Base-by-base conservation (phyloP, 2,888 invertebrate genomes). In the Eupithecia centaureata region DNA sequence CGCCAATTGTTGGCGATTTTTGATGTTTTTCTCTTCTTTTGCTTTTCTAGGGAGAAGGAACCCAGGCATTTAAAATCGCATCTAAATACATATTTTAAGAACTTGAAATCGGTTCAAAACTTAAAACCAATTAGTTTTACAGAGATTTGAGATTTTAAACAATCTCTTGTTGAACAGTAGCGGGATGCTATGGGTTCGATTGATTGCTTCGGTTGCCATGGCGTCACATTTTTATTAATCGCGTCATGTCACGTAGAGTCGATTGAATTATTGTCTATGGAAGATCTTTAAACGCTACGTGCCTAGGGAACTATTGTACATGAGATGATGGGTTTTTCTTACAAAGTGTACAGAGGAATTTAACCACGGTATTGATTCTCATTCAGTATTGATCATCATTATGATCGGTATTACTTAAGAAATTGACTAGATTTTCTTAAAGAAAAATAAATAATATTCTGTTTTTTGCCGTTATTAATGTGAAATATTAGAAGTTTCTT, bases 191-290 rank as follows among this genome's bases (percentile, higher is more conserved):
- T 47, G 47, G 12, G 47, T 22, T 42, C 2, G 8, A 47, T 47
- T 47, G 47, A 18, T 47, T 12, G 47, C 22, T 18, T 7, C 18
- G 63, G 68, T 68, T 71, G 68, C 66, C 59, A 71, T 68, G 71
- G 63, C 67, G 72, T 52, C 72, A 74, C 54, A 68, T 54, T 67
- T 57, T 69, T 54, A 65, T 47, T 63, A 72, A 75, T 77, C 73
- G 74, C 74, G 76, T 71, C 54, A 56, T 18, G 72, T 64, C 67
- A 73, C 69, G 68, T 76, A 69, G 70, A 75, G 74, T 63, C 61
- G 25, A 62, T 69, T 65, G 56, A 65, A 28, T 69, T 22, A 51
- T 56, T 61, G 67, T 58, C 58, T 52, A 66, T 64, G 54, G 70
- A 73, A 61, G 59, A 69, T 65, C 67, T 63, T 64, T 58, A 42